phyloP scores from a whole-genome alignment of 2,888 invertebrate genomes.

The Thera britannica region DNA sequence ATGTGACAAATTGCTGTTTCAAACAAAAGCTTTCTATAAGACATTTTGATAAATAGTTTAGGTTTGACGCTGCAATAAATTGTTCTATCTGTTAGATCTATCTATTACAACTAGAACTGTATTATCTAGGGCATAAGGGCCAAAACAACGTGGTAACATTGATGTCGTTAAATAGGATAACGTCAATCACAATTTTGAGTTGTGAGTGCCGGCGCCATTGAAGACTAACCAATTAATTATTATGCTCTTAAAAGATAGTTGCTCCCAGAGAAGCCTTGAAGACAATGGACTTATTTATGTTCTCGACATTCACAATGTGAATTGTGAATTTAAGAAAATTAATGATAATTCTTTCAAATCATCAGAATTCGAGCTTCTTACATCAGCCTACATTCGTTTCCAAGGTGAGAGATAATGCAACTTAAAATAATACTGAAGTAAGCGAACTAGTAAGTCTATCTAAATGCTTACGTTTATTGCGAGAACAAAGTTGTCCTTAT shows the following conservation, averaged over 20 bases:
- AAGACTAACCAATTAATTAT: constrained; percentile 7
- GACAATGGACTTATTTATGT: constrained; percentile 1
- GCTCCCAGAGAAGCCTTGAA: constrained; percentile 2
- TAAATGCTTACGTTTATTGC: too few species aligned
- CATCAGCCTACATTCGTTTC: background rate
- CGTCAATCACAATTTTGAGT: background rate
- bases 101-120: background rate
- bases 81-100: background rate
- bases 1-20: constrained; percentile 44
- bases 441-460: too few species aligned
- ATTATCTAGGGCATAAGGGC: background rate
- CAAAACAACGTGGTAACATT: background rate
- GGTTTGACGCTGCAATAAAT: constrained; percentile 4
- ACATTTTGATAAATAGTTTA: constrained; percentile 21
- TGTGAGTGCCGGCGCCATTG: constrained; percentile 11
- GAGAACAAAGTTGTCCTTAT: background rate
- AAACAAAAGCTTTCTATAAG: constrained; percentile 43
- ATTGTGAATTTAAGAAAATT: background rate
- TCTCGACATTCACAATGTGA: background rate
- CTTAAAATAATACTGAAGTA: too few species aligned
- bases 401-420: background rate
- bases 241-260: background rate
- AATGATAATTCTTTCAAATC: constrained; percentile 4
- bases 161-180: constrained; percentile 6
- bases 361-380: background rate